Evolutionary conservation across 2,113 vertebrate species (phyloP).

Genomic region (Triplophysa rosa): DNA sequence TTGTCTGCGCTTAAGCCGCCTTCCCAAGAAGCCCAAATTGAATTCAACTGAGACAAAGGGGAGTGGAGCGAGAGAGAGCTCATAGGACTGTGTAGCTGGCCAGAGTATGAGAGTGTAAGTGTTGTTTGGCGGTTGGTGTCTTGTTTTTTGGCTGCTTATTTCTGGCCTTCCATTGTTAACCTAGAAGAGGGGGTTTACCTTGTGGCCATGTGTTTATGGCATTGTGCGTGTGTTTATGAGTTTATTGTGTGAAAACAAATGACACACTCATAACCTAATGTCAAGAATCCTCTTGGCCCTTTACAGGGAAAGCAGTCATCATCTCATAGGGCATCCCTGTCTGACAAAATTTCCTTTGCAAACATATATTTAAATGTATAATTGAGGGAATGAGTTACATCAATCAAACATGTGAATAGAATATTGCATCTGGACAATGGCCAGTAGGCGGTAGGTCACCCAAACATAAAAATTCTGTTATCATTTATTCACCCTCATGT

Average conservation of each 20-base stretch:
- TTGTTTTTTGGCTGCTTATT: slow-evolving; percentile 40
- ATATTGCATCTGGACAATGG: too few species aligned
- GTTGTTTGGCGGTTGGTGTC: slow-evolving; percentile 26
- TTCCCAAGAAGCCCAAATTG: slow-evolving; percentile 73
- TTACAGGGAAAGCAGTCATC: slow-evolving; percentile 68
- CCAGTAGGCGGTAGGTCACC: too few species aligned
- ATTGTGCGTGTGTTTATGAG: slow-evolving; percentile 8
- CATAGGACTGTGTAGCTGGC: slow-evolving; percentile 44
- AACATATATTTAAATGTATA: not conserved
- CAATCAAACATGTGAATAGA: not conserved
- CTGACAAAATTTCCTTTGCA: not conserved
- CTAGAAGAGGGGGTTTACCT: slow-evolving; percentile 22
- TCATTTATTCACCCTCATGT: too few species aligned
- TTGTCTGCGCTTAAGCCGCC: slow-evolving; percentile 73
- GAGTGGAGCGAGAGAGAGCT: slow-evolving; percentile 28
- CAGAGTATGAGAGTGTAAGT: slow-evolving; percentile 19
- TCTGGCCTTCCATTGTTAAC: slow-evolving; percentile 28
- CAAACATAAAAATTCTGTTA: too few species aligned
- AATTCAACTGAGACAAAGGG: slow-evolving; percentile 74
- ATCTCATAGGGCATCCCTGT: slow-evolving; percentile 51
- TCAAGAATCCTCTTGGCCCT: slow-evolving; percentile 74
- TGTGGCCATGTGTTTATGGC: slow-evolving; percentile 42
- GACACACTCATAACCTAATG: slow-evolving; percentile 67
- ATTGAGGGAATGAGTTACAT: not conserved
- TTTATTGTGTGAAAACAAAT: slow-evolving; percentile 36